Conservation (phyloP, 2,888 invertebrate genomes). For the Leucoptera coffeella region DNA sequence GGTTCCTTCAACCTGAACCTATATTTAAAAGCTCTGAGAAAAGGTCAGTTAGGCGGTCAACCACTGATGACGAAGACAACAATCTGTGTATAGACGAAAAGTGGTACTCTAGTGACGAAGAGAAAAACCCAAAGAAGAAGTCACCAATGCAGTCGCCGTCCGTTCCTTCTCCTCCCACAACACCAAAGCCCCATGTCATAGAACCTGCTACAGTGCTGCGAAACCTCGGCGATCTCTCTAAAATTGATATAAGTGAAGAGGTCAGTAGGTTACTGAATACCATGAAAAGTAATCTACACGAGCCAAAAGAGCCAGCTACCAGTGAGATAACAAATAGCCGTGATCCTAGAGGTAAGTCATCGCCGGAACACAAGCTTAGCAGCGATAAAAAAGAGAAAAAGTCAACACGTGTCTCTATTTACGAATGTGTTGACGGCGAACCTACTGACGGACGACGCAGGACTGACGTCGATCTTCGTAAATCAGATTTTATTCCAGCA, state of each 20-base stretch:
- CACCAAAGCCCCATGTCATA: conserved; percentile 42
- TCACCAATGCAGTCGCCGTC: conserved; percentile 32
- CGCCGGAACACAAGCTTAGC: not conserved
- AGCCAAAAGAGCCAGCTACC: conserved; percentile 25
- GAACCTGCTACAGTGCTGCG: conserved; percentile 50
- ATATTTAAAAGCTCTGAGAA: conserved; percentile 39
- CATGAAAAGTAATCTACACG: conserved; percentile 47
- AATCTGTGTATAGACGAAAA: conserved; percentile 55
- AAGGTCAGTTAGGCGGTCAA: conserved; percentile 39
- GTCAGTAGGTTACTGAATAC: conserved; percentile 63
- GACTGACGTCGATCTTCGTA: conserved; percentile 46
- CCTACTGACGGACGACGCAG: conserved; percentile 38
- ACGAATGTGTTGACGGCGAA: conserved; percentile 54
- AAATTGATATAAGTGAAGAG: conserved; percentile 68
- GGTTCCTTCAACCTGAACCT: conserved; percentile 40
- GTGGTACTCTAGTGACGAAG: conserved; percentile 77
- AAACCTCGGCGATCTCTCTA: conserved; percentile 63
- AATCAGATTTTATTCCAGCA: conserved; percentile 43
- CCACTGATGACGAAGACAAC: conserved; percentile 55
- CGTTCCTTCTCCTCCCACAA: conserved; percentile 16
- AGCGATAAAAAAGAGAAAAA: conserved; percentile 13
- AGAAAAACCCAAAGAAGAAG: conserved; percentile 43
- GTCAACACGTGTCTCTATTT: conserved; percentile 45
- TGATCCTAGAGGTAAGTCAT: conserved; percentile 15
- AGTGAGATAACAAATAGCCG: too few species aligned